A percentile compares a stretch with the other conserved stretches of the same genome.
These are phyloP conservation scores for Liparis tanakae DNA, from an alignment of 2,797 vertebrate genomes.

Conservation along the genomic window DNA sequence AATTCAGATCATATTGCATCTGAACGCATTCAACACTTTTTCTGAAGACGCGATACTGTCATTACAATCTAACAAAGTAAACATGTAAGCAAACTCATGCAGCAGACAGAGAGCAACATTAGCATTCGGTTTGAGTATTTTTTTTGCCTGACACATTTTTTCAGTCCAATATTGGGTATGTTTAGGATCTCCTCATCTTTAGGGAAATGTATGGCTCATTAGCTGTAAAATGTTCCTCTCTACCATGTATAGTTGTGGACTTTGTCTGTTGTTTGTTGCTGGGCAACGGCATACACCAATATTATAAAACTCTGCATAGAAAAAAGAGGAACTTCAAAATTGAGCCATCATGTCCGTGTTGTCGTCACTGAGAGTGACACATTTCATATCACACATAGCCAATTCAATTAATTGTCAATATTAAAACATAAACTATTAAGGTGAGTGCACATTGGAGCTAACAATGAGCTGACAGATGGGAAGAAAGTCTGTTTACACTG, in stretches of 20 bases:
- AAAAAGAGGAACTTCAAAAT: not conserved
- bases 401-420: not conserved
- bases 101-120: not conserved
- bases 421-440: conserved; percentile 31
- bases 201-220: not conserved
- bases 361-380: not conserved
- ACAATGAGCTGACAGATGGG: conserved; percentile 3
- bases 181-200: not conserved
- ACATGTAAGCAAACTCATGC: not conserved
- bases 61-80: not conserved
- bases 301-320: not conserved
- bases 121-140: not conserved
- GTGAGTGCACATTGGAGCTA: not conserved
- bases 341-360: not conserved
- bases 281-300: too few species aligned
- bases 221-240: not conserved
- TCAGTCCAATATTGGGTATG: not conserved
- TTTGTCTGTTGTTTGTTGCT: not conserved
- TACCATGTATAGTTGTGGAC: not conserved
- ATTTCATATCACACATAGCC: not conserved
- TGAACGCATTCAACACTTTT: not conserved
- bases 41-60: not conserved
- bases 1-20: not conserved
- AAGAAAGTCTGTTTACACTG: conserved; percentile 11
- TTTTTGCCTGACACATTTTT: not conserved